phyloP scores from a whole-genome alignment of 2,888 invertebrate species.

The Drosophila tripunctata region DNA sequence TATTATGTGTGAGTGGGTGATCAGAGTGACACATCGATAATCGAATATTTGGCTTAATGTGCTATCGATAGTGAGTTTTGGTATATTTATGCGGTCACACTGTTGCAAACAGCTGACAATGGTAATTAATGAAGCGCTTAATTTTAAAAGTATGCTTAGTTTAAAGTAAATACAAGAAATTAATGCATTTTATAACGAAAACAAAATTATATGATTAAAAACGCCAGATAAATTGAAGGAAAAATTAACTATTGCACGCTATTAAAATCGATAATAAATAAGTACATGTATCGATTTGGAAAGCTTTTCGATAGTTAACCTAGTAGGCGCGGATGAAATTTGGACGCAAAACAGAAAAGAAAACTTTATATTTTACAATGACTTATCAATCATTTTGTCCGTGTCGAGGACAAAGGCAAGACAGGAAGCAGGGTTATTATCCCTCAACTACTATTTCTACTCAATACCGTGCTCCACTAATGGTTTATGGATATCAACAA shows the following conservation, averaged over 20 bases:
- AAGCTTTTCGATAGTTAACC: not conserved
- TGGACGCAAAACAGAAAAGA: no score
- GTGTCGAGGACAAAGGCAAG: no score
- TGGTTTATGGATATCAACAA: not conserved
- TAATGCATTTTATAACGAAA: not conserved
- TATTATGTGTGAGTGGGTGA: not conserved
- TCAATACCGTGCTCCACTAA: no score
- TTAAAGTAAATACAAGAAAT: no score
- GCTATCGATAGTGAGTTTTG: slow-evolving; percentile 23
- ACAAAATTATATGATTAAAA: no score
- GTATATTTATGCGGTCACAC: slow-evolving; percentile 38
- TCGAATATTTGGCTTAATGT: not conserved
- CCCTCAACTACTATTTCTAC: no score
- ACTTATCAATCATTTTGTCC: no score
- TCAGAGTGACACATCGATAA: not conserved
- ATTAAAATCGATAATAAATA: not conserved
- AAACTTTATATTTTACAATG: no score
- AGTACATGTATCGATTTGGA: slow-evolving; percentile 8
- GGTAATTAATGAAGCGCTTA: not conserved
- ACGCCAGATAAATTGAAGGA: no score
- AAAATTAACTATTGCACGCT: not conserved
- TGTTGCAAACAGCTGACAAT: slow-evolving; percentile 27
- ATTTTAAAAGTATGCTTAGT: not conserved
- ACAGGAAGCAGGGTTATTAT: no score
- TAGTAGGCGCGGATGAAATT: slow-evolving; percentile 1